A percentile compares a stretch with the other conserved stretches of the same genome.
These are phyloP conservation scores for Wiebesia pumilae DNA, from an alignment of 1,140 invertebrate species.

Conservation along the genomic window DNA sequence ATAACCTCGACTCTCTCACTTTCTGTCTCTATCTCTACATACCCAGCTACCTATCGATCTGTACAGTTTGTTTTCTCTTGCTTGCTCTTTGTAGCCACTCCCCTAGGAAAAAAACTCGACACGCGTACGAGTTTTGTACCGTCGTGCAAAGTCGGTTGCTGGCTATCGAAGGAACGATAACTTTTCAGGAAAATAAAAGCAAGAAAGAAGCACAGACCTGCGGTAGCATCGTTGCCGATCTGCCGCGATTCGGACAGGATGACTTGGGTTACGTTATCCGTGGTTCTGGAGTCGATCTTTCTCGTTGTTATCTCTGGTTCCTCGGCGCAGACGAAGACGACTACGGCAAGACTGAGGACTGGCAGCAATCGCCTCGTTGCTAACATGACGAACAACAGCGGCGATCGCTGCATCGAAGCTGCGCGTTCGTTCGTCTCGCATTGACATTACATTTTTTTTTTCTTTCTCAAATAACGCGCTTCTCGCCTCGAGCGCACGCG, in stretches of 20 bases:
- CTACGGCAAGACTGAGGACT: not conserved
- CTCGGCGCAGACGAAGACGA: not conserved
- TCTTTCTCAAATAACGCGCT: not conserved
- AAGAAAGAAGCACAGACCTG: conserved; percentile 9
- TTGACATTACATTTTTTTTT: conserved; percentile 29
- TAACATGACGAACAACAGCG: conserved; percentile 2
- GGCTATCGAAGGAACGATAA: not conserved
- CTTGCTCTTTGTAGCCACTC: not conserved
- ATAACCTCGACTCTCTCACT: conserved; percentile 5
- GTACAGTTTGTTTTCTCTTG: not conserved
- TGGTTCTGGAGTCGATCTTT: not conserved
- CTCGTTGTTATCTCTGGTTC: not conserved
- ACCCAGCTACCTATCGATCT: not conserved
- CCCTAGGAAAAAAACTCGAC: not conserved
- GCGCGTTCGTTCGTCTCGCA: not conserved
- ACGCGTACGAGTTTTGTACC: not conserved
- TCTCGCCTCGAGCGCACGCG: not conserved
- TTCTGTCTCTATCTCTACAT: not conserved
- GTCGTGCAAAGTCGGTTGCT: not conserved
- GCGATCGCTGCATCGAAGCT: not conserved
- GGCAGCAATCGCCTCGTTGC: not conserved
- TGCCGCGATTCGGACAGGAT: not conserved
- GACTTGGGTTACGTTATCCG: not conserved
- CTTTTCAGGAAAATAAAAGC: not conserved
- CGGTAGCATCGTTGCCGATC: not conserved